phyloP scores from a whole-genome alignment of 2,888 invertebrate species.

The Phragmatobia fuliginosa region DNA sequence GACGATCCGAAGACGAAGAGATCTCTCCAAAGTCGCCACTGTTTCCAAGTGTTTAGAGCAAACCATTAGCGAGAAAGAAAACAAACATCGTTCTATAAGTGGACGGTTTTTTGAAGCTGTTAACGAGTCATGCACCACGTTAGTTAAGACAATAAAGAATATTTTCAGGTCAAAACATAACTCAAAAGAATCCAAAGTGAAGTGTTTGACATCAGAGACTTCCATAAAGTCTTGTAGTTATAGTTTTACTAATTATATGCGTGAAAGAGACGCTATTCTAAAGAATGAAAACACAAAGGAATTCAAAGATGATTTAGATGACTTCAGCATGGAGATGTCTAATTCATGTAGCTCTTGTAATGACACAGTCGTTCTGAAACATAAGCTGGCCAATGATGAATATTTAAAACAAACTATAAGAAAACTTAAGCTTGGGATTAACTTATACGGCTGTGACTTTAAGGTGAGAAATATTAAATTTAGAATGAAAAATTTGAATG shows the following conservation, averaged over 20 bases:
- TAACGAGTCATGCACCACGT: slow-evolving; percentile 73
- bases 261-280: slow-evolving; percentile 62
- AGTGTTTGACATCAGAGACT: slow-evolving; percentile 15
- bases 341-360: slow-evolving; percentile 72
- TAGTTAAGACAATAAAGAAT: slow-evolving; percentile 71
- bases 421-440: slow-evolving; percentile 78
- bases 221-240: slow-evolving; percentile 52
- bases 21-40: not conserved
- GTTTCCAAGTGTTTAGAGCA: slow-evolving; percentile 25
- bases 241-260: slow-evolving; percentile 77
- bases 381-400: slow-evolving; percentile 65
- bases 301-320: slow-evolving; percentile 11
- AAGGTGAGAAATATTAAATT: slow-evolving; percentile 61
- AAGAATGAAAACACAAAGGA: slow-evolving; percentile 35
- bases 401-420: slow-evolving; percentile 69
- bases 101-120: slow-evolving; percentile 68
- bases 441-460: slow-evolving; percentile 81
- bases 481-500: not conserved
- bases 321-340: slow-evolving; percentile 39
- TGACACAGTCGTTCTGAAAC: slow-evolving; percentile 64
- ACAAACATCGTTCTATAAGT: slow-evolving; percentile 60
- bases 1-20: slow-evolving; percentile 10
- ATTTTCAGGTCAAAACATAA: slow-evolving; percentile 63
- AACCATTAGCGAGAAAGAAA: slow-evolving; percentile 36
- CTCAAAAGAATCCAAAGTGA: slow-evolving; percentile 19